These are phyloP conservation scores for Scyliorhinus canicula DNA, from an alignment of 2,797 vertebrate species.

Conservation along the genomic window DNA sequence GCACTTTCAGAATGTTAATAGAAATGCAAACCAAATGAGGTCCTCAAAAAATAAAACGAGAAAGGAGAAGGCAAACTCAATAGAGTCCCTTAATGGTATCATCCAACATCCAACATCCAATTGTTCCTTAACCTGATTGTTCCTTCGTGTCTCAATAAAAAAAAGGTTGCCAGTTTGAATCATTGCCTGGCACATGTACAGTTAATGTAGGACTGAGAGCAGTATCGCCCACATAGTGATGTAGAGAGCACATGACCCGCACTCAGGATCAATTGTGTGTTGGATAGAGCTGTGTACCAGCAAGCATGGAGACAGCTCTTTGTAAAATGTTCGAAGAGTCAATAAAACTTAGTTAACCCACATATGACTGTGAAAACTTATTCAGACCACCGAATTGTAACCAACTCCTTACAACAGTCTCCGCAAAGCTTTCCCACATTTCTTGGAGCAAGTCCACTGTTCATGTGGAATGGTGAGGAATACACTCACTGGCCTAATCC, in stretches of 20 bases:
- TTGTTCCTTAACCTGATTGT: not conserved
- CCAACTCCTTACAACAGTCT: not conserved
- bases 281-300: too few species aligned
- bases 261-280: too few species aligned
- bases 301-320: too few species aligned
- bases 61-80: not conserved
- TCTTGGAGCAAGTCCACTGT: not conserved
- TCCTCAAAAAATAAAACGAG: not conserved
- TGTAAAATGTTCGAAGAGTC: too few species aligned
- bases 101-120: not conserved
- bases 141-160: not conserved
- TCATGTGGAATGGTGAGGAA: not conserved
- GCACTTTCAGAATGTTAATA: not conserved
- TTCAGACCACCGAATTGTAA: too few species aligned
- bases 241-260: too few species aligned
- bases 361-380: too few species aligned
- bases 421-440: not conserved
- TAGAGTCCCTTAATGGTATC: not conserved
- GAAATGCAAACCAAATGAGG: not conserved
- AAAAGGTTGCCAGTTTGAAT: not conserved
- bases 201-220: too few species aligned
- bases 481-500: not conserved
- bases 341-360: too few species aligned
- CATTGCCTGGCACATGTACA: too few species aligned
- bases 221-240: too few species aligned